Conservation (phyloP, 2,113 vertebrate genomes). For the Charina bottae region DNA sequence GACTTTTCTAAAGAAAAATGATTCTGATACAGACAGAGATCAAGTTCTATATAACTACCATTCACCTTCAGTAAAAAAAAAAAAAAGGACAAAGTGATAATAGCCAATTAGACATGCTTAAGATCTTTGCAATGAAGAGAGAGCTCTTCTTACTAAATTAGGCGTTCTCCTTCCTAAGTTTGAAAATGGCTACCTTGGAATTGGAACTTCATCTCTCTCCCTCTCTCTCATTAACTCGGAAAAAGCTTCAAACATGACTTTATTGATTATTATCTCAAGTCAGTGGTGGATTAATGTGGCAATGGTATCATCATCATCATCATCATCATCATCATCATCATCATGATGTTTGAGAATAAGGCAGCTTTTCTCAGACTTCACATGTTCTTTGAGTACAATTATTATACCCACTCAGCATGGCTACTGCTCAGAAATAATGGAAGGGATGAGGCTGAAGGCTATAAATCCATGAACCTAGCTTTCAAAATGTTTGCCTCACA, state of each 20-base stretch:
- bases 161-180: background rate
- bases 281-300: background rate
- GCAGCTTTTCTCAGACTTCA: background rate
- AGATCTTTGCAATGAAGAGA: background rate
- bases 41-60: background rate
- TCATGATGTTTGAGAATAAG: background rate
- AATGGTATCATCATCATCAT: background rate
- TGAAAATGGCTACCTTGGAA: background rate
- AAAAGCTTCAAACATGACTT: background rate
- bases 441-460: background rate
- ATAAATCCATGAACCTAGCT: background rate
- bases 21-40: background rate
- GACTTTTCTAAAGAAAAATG: background rate
- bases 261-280: background rate
- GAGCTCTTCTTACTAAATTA: background rate
- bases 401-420: background rate
- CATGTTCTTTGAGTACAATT: background rate
- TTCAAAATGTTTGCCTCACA: background rate
- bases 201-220: background rate
- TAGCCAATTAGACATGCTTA: background rate
- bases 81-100: background rate
- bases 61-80: background rate
- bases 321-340: background rate
- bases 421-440: background rate
- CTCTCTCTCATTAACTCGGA: background rate